phyloP scores from a whole-genome alignment of 2,888 invertebrate genomes.

The Caenorhabditis becei region DNA sequence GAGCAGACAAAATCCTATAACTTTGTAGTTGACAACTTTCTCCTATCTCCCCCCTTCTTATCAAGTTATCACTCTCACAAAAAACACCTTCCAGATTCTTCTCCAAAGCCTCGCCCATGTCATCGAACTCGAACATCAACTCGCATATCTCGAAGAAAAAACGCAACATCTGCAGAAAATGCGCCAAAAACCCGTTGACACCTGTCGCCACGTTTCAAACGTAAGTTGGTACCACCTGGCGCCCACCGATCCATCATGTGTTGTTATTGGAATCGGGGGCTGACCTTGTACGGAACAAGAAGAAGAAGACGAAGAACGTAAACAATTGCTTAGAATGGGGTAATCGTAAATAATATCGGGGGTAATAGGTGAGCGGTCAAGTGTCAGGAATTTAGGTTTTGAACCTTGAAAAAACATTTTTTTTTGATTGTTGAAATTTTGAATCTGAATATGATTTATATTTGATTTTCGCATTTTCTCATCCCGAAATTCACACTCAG shows the following conservation, averaged over 20 bases:
- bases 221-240: conserved; percentile 41
- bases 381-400: no score
- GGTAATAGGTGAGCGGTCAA: no score
- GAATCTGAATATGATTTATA: neutral
- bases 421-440: neutral
- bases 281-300: no score
- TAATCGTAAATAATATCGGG: no score
- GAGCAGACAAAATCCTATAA: no score
- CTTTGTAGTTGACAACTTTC: no score
- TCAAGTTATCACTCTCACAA: no score
- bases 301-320: no score
- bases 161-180: conserved; percentile 38
- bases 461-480: neutral
- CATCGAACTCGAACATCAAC: conserved; percentile 50
- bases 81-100: conserved; percentile 8
- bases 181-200: conserved; percentile 9
- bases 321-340: no score
- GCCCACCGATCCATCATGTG: conserved; percentile 1
- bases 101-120: conserved; percentile 52
- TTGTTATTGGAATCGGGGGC: no score
- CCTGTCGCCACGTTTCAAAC: conserved; percentile 23
- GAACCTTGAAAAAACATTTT: no score
- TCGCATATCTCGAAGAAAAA: conserved; percentile 40
- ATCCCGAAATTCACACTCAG: neutral
- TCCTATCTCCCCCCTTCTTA: no score